Base-by-base conservation (phyloP, 2,888 invertebrate genomes). In the Zhuqinia jingwanae region DNA sequence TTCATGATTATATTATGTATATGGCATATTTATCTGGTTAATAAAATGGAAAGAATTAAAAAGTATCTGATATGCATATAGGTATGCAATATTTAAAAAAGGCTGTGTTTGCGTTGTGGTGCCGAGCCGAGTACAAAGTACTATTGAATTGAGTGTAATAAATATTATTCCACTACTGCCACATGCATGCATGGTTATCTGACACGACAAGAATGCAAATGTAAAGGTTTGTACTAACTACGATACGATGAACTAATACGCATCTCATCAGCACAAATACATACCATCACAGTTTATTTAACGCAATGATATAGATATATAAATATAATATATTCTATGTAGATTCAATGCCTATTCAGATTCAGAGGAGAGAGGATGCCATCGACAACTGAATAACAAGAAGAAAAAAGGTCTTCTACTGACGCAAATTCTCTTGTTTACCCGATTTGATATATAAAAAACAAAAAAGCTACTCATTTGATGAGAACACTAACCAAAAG, bases 121-220 rank as follows among this genome's bases (percentile, higher is more conserved):
- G n/a, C n/a, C n/a, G n/a, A n/a, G n/a, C n/a, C n/a, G n/a, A n/a
- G n/a, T n/a, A n/a, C n/a, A n/a, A n/a, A n/a, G n/a, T n/a, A n/a
- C n/a, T n/a, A n/a, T n/a, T n/a, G n/a, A n/a, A n/a, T n/a, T n/a
- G n/a, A n/a, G n/a, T n/a, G n/a, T n/a, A n/a, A n/a, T n/a, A n/a
- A n/a, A n/a, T n/a, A n/a, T n/a, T n/a, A n/a, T n/a, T n/a, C n/a
- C n/a, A n/a, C n/a, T n/a, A 30, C 27, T 30, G 13, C 5, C n/a
- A n/a, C 30, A 30, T 30, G 63, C 27, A 70, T 70, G 70, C 47
- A 70, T n/a, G 45, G 25, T 70, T 25, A 70, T 25, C 70, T 22
- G 22, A 70, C 70, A 45, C 45, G 68, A 47, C 68, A 70, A 47
- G 70, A 70, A 70, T 70, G 47, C 70, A 70, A 70, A 70, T 70